Evolutionary conservation across 2,797 vertebrate species (phyloP), one percentile per base, ranked within the genome.

Genomic region (Labroides dimidiatus): DNA sequence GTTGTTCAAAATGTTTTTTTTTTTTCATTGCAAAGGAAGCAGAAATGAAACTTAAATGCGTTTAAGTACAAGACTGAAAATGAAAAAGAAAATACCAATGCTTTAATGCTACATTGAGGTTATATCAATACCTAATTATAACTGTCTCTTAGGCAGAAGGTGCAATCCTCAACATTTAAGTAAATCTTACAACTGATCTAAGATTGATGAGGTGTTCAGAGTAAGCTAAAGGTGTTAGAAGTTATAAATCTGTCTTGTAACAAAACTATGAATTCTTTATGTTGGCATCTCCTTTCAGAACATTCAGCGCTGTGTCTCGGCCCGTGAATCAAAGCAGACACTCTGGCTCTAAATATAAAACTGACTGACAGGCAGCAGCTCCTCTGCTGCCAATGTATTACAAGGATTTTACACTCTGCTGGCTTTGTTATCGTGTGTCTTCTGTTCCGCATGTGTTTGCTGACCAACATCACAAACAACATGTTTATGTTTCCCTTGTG

Each of bases 391-490:
- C 52, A 50, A 30, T 57, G 55, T 49, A 52, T 76, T 55, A 43
- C 64, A 74, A 37, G 41, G 70, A 84, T 85, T 82, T 88, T 59
- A 76, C 77, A 77, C 72, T 85, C 57, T 52, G 54, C 37, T 77
- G 75, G 27, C 45, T 64, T 72, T 70, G 66, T 59, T 54, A 23
- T 49, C 11, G 27, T 58, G 54, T 52, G 33, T 53, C 56, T 67
- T 53, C 9, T 19, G 37, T n/a, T 24, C 47, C 4, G 15, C 64
- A 17, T 66, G 54, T 58, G 49, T 66, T 42, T 58, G 16, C 58
- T 50, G 65, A 19, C 27, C 68, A 30, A 43, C 36, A 59, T 42
- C 43, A 23, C 64, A 20, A 64, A 69, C 70, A 50, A 52, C 37
- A 53, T 53, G 68, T 48, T 80, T 73, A 45, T 10, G 57, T 59